Conservation (phyloP, 2,797 vertebrate species). For the Argya squamiceps region DNA sequence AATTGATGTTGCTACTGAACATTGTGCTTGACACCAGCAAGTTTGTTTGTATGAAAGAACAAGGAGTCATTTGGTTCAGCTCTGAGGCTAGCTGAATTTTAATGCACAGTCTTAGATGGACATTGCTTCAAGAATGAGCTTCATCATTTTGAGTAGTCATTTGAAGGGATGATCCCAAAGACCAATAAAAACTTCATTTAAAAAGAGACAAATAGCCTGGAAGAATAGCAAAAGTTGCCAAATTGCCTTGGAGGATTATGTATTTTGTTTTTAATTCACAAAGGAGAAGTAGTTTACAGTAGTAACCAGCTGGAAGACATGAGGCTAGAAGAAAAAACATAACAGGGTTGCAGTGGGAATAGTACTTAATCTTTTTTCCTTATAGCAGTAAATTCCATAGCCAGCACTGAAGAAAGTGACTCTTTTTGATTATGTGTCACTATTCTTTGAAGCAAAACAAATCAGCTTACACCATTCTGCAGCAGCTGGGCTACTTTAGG, state of each 20-base stretch:
- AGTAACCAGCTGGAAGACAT: background rate
- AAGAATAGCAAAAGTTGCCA: background rate
- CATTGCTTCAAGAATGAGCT: background rate
- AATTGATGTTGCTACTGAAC: background rate
- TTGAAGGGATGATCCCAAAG: background rate
- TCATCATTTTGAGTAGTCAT: background rate
- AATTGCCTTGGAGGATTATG: background rate
- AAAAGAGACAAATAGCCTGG: background rate
- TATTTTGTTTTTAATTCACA: background rate
- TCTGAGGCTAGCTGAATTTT: background rate
- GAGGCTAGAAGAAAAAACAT: background rate
- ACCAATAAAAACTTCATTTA: background rate
- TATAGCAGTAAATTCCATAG: background rate
- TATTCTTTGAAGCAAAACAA: background rate
- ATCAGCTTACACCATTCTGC: background rate
- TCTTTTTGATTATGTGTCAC: background rate
- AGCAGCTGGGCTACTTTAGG: background rate
- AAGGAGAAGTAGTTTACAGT: background rate
- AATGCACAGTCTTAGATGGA: background rate
- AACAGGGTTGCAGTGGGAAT: background rate
- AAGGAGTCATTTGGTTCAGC: background rate
- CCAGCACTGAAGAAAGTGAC: background rate
- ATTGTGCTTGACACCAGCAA: background rate
- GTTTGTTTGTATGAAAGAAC: background rate
- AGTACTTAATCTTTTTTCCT: background rate